Evolutionary conservation across 2,113 vertebrate species (phyloP), one percentile per base, ranked within the genome.

Genomic region (Gadus chalcogrammus): DNA sequence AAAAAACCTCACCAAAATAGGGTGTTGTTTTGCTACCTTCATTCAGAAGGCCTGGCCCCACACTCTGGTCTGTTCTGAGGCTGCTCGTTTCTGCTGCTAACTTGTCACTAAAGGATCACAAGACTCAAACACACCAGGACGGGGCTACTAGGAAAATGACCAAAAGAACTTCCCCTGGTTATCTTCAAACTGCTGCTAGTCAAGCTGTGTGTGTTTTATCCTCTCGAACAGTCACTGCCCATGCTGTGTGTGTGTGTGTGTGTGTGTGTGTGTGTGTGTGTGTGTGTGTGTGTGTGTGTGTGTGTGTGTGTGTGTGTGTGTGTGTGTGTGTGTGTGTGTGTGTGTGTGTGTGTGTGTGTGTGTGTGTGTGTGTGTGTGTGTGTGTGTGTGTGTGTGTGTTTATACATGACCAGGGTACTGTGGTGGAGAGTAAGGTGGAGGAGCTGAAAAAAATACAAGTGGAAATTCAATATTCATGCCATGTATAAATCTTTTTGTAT

Each of bases 401-500:
- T 42, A 60, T 71, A 60, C 3, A 53, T 87, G 90, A 61, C 91
- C 90, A 22, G 91, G 89, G 81, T 92, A 92, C 75, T 92, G 91
- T 60, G 90, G 90, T 53, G 92, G 91, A 38, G 92, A 90, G 74
- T 92, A 93, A 5, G 91, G 91, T 11, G 92, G 91, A 61, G 92
- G 92, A 55, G 90, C 92, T 93, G 87, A 42, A 90, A 92, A 68
- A 74, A 2, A 70, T 68, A 20, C 6, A 59, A 24, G 20, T 64
- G 22, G 71, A 17, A 70, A 18, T 24, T 56, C 31, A 48, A 48
- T 48, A 48, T 11, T 2, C 15, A 5, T n/a, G 1, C 24, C 22
- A 67, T 59, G 69, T 17, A 5, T 48, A 16, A 0, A 22, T 52
- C 16, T 52, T 6, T 38, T 61, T 31, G 12, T 55, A 55, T 24